A percentile compares a stretch with the other conserved stretches of the same genome.
These are phyloP conservation scores for Synodontis membranacea DNA, from an alignment of 2,113 vertebrate genomes.

Conservation along the genomic window DNA sequence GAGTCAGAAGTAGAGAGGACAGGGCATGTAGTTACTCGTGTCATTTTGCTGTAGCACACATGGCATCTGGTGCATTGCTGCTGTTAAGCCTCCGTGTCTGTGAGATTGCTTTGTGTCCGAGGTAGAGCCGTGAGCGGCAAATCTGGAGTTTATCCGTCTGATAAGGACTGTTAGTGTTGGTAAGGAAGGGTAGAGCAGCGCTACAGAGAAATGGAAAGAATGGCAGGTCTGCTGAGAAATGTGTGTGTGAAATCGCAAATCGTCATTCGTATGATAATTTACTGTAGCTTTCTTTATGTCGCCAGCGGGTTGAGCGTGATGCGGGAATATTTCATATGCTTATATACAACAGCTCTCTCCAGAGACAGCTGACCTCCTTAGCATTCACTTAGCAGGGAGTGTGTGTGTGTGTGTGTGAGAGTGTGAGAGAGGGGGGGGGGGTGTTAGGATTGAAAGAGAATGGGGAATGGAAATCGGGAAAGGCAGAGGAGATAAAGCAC, in stretches of 20 bases:
- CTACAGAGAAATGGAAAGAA: constrained; percentile 20
- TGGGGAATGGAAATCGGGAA: constrained; percentile 32
- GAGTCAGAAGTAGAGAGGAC: constrained; percentile 18
- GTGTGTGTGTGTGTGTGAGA: constrained; percentile 10
- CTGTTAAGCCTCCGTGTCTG: constrained; percentile 23
- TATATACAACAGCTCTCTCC: constrained; percentile 46
- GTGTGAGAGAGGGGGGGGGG: constrained; percentile 25
- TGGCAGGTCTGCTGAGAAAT: not conserved
- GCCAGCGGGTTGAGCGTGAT: constrained; percentile 39
- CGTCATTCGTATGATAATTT: constrained; percentile 40
- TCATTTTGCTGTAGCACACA: constrained; percentile 12
- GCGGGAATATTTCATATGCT: constrained; percentile 49
- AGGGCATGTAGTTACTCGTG: constrained; percentile 8
- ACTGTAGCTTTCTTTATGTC: constrained; percentile 33
- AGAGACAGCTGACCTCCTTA: constrained; percentile 47
- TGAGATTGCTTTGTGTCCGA: constrained; percentile 36
- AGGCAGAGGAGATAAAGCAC: constrained; percentile 16
- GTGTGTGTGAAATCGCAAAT: constrained; percentile 38
- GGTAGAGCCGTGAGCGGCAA: constrained; percentile 16
- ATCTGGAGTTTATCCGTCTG: constrained; percentile 38
- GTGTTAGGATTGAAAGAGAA: constrained; percentile 32
- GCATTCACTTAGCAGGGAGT: constrained; percentile 44
- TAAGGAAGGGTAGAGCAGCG: constrained; percentile 3
- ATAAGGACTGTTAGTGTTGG: constrained; percentile 34
- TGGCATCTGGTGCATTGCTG: constrained; percentile 3